phyloP scores from a whole-genome alignment of 2,113 vertebrate genomes.

The Ictidomys tridecemlineatus region DNA sequence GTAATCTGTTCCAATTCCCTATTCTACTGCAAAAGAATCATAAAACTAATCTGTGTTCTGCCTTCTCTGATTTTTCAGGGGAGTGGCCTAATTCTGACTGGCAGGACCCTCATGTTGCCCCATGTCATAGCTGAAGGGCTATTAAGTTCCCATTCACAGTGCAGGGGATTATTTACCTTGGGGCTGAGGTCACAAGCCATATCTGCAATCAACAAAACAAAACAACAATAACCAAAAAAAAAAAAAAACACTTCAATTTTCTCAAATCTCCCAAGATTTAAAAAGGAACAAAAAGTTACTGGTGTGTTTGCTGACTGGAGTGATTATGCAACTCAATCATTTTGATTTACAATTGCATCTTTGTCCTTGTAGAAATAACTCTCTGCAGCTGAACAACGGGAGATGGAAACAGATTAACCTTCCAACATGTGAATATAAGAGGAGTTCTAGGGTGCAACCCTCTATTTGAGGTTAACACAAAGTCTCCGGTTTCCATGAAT shows the following conservation, averaged over 20 bases:
- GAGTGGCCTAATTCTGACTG: not conserved
- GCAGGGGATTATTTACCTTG: conserved; percentile 62
- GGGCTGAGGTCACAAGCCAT: conserved; percentile 73
- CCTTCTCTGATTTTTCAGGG: conserved; percentile 17
- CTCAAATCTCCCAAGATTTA: conserved; percentile 77
- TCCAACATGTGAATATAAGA: conserved; percentile 71
- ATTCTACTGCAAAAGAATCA: not conserved
- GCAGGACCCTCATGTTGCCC: conserved; percentile 69
- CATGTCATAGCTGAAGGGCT: conserved; percentile 18
- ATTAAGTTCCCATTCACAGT: conserved; percentile 41
- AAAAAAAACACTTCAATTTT: conserved; percentile 77
- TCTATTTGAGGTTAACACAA: conserved; percentile 62
- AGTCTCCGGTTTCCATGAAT: conserved; percentile 70
- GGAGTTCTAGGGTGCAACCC: conserved; percentile 47
- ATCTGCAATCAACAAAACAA: conserved; percentile 82
- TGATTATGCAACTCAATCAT: conserved; percentile 78
- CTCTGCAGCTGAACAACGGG: conserved; percentile 76
- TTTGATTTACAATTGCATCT: conserved; percentile 81
- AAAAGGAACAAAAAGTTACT: conserved; percentile 81
- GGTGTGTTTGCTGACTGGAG: conserved; percentile 75
- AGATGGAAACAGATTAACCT: conserved; percentile 77
- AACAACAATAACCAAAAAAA: conserved; percentile 1
- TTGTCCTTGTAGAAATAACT: conserved; percentile 82
- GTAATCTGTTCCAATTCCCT: not conserved
- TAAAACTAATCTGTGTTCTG: conserved; percentile 30